Conservation (phyloP, 2,888 invertebrate genomes). For the Euzophera pinguis region DNA sequence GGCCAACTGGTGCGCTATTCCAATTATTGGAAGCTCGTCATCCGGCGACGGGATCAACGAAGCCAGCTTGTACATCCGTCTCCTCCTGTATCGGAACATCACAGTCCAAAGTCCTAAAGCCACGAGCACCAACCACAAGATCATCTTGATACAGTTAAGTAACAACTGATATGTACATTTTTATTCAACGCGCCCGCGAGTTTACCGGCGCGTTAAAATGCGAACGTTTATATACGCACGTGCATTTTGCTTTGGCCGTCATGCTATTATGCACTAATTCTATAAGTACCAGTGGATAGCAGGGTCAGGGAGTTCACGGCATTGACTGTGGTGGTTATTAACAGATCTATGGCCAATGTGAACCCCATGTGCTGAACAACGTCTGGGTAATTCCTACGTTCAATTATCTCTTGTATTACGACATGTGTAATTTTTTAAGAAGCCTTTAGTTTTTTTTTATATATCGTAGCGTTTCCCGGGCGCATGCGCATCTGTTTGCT, state of each 20-base stretch:
- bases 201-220: conserved; percentile 10
- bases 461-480: too few relatives aligned
- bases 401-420: neutral
- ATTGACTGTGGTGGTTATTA: neutral
- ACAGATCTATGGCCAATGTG: neutral
- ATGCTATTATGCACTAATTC: conserved; percentile 12
- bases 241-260: conserved; percentile 11
- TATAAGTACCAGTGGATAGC: neutral
- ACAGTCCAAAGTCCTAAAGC: conserved; percentile 29
- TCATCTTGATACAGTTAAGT: conserved; percentile 23
- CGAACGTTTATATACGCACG: conserved; percentile 12
- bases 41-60: conserved; percentile 22
- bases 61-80: conserved; percentile 39
- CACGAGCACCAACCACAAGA: conserved; percentile 25
- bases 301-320: conserved; percentile 10
- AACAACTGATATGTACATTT: neutral
- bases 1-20: conserved; percentile 31
- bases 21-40: conserved; percentile 33
- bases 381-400: neutral
- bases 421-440: neutral
- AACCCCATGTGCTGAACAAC: neutral
- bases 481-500: too few relatives aligned
- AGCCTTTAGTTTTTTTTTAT: too few relatives aligned
- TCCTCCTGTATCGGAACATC: conserved; percentile 31
- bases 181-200: conserved; percentile 1